A percentile compares a stretch with the other conserved stretches of the same genome.
Evolutionary conservation across 1,140 invertebrate species (phyloP).

Genomic region (Papilio machaon): DNA sequence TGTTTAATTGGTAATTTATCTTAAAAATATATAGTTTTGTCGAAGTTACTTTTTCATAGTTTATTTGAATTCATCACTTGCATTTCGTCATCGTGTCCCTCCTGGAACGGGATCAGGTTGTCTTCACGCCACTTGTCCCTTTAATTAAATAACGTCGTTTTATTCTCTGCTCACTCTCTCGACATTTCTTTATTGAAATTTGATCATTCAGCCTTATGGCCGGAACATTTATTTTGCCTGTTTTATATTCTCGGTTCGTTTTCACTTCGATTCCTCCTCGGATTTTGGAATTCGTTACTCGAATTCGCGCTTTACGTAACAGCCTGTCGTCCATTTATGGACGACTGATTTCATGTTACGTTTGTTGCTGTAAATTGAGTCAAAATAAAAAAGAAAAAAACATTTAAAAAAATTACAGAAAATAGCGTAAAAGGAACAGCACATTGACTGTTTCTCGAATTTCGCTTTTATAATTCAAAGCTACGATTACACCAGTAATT

Average conservation of each 20-base stretch:
- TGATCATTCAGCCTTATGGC: slow-evolving; percentile 56
- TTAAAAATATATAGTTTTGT: no score
- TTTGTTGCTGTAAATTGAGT: slow-evolving; percentile 40
- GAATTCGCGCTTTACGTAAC: slow-evolving; percentile 37
- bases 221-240: slow-evolving; percentile 52
- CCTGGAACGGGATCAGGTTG: background rate
- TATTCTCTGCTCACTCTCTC: slow-evolving; percentile 46
- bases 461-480: background rate
- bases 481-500: background rate
- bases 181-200: slow-evolving; percentile 56
- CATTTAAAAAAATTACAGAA: background rate
- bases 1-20: no score
- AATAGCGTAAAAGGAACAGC: background rate
- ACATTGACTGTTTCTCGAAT: background rate
- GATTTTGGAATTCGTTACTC: slow-evolving; percentile 44
- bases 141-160: slow-evolving; percentile 49
- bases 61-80: background rate
- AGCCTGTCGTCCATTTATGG: slow-evolving; percentile 25
- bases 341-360: slow-evolving; percentile 50
- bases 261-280: slow-evolving; percentile 41
- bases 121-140: background rate
- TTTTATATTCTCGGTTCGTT: slow-evolving; percentile 55
- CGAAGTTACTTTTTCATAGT: background rate
- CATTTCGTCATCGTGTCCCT: background rate
- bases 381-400: background rate